These are phyloP conservation scores for Cercopithecus mitis DNA, from an alignment of 2,797 vertebrate genomes.

Conservation along the genomic window DNA sequence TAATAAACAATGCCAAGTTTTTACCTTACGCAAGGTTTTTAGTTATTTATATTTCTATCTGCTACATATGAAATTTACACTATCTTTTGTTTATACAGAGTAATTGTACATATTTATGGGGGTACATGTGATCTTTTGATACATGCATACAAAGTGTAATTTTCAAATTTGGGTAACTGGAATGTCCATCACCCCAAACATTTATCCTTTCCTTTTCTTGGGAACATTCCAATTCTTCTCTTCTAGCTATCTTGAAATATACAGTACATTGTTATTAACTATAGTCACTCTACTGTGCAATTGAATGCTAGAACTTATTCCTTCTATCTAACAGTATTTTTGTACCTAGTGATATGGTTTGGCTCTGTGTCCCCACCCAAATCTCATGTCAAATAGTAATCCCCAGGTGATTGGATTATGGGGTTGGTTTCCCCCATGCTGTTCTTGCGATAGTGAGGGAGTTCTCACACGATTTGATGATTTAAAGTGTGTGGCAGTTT, in stretches of 20 bases:
- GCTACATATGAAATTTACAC: background rate
- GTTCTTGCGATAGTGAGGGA: background rate
- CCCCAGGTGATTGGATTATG: background rate
- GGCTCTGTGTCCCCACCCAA: background rate
- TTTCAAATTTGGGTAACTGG: background rate
- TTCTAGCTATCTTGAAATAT: background rate
- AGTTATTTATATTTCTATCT: background rate
- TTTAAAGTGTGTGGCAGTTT: background rate
- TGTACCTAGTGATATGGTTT: background rate
- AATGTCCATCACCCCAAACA: background rate
- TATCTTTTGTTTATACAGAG: background rate
- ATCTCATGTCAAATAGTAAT: background rate
- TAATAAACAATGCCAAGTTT: background rate
- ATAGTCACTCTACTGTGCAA: background rate
- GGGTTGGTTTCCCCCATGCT: background rate
- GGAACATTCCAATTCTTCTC: background rate
- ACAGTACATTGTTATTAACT: background rate
- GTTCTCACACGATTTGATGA: background rate
- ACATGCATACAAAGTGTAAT: background rate
- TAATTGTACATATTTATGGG: background rate
- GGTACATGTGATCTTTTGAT: background rate
- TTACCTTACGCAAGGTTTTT: background rate
- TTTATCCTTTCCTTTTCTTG: background rate
- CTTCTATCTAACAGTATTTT: background rate
- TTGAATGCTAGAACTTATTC: background rate